These are phyloP conservation scores for Ectemnius cavifrons DNA, from an alignment of 2,888 invertebrate species.

Conservation along the genomic window DNA sequence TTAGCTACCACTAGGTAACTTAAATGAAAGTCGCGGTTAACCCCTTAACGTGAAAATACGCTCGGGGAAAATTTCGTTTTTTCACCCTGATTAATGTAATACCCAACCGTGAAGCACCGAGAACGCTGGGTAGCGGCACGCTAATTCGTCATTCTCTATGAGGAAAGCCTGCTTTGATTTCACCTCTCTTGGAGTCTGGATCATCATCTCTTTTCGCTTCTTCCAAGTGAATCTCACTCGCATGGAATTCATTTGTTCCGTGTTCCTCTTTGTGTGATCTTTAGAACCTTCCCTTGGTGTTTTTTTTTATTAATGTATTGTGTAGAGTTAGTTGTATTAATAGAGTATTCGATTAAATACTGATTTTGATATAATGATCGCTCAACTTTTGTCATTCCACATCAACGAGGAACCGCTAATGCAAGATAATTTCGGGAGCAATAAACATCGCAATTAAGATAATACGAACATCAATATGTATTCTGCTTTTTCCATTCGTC, in stretches of 20 bases:
- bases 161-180: slow-evolving; percentile 42
- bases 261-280: too few relatives aligned
- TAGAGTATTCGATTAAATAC: too few relatives aligned
- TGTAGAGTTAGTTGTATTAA: too few relatives aligned
- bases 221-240: too few relatives aligned
- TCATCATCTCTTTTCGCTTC: neutral
- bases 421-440: neutral
- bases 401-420: too few relatives aligned
- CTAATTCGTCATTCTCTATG: slow-evolving; percentile 61
- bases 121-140: slow-evolving; percentile 42
- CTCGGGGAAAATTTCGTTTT: slow-evolving; percentile 70
- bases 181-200: neutral
- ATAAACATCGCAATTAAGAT: neutral
- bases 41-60: slow-evolving; percentile 69
- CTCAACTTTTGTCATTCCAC: too few relatives aligned
- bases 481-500: slow-evolving; percentile 3
- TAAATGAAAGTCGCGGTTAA: slow-evolving; percentile 68
- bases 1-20: slow-evolving; percentile 69
- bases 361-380: too few relatives aligned
- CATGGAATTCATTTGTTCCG: too few relatives aligned
- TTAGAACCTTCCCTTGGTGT: too few relatives aligned
- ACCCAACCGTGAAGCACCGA: slow-evolving; percentile 48
- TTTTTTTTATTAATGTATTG: too few relatives aligned
- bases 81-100: slow-evolving; percentile 70
- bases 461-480: neutral